Percentiles rank a stretch among this genome's conserved stretches.
Conservation (phyloP, 2,888 invertebrate species). For the Oscheius sp. region DNA sequence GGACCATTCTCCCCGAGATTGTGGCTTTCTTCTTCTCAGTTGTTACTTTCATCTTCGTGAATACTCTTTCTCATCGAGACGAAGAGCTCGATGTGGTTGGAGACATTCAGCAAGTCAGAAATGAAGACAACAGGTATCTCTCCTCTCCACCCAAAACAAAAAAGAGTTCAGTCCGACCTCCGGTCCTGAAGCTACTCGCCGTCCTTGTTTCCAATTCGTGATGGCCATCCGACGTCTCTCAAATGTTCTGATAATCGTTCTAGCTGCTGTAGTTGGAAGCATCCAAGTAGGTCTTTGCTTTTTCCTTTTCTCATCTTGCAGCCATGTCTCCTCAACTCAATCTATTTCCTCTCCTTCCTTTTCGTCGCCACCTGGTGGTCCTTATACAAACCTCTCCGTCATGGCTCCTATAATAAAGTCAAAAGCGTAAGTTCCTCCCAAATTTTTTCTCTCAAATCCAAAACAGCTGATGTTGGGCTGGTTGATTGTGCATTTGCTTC, state of each 20-base stretch:
- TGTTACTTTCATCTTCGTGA: conserved; percentile 48
- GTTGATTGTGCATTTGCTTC: conserved; percentile 57
- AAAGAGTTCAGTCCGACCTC: background rate
- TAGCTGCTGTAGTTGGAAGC: conserved; percentile 56
- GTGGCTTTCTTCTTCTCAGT: conserved; percentile 46
- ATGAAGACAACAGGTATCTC: background rate
- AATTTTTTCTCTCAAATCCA: no score
- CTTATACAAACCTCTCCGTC: conserved; percentile 57
- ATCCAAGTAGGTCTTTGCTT: conserved; percentile 52
- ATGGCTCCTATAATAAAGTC: conserved; percentile 44
- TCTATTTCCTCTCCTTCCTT: conserved; percentile 64
- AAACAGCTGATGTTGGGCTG: conserved; percentile 45
- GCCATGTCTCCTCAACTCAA: conserved; percentile 60
- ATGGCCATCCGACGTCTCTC: conserved; percentile 55
- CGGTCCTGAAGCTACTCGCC: conserved; percentile 3
- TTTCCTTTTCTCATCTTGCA: conserved; percentile 33
- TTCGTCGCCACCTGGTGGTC: conserved; percentile 67
- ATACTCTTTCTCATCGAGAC: conserved; percentile 38
- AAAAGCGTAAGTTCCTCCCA: conserved; percentile 40
- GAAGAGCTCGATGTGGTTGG: conserved; percentile 16
- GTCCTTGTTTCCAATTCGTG: conserved; percentile 35
- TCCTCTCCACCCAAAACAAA: background rate
- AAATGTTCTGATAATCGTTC: conserved; percentile 57
- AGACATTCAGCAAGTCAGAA: conserved; percentile 7
- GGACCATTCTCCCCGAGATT: conserved; percentile 58